These are phyloP conservation scores for Oikopleura vanhoeffeni DNA, from an alignment of 23 tunicate genomes.

Conservation along the genomic window DNA sequence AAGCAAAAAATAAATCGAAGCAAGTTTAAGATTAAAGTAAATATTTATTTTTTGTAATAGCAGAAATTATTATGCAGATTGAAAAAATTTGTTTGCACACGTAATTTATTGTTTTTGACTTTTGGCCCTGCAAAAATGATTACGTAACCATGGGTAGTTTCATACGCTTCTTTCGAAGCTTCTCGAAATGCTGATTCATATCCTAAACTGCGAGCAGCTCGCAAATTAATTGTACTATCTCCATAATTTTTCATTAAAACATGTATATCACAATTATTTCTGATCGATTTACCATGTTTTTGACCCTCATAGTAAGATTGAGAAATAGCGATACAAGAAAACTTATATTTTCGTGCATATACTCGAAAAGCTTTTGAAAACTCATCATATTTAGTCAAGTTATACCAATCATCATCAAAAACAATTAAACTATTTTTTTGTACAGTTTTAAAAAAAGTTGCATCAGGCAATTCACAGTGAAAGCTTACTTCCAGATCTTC, in stretches of 20 bases:
- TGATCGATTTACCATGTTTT: background rate
- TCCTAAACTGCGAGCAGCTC: background rate
- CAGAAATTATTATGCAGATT: background rate
- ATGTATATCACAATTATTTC: background rate
- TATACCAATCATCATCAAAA: background rate
- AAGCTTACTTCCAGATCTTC: background rate
- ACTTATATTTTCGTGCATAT: background rate
- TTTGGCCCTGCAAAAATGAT: background rate
- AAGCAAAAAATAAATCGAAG: background rate
- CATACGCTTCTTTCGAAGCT: background rate
- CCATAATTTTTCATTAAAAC: background rate
- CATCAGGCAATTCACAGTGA: background rate
- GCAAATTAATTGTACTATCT: background rate
- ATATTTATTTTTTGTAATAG: background rate
- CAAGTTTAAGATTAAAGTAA: background rate
- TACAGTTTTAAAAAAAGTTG: background rate
- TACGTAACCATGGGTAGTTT: background rate
- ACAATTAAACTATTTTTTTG: background rate
- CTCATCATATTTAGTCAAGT: background rate
- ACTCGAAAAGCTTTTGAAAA: background rate
- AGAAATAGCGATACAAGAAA: background rate
- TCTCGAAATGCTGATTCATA: background rate
- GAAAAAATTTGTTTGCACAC: background rate
- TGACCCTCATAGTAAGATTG: background rate
- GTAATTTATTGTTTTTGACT: background rate